Evolutionary conservation across 2,797 vertebrate species (phyloP), one percentile per base, ranked within the genome.

Genomic region (Lagocephalus sceleratus): DNA sequence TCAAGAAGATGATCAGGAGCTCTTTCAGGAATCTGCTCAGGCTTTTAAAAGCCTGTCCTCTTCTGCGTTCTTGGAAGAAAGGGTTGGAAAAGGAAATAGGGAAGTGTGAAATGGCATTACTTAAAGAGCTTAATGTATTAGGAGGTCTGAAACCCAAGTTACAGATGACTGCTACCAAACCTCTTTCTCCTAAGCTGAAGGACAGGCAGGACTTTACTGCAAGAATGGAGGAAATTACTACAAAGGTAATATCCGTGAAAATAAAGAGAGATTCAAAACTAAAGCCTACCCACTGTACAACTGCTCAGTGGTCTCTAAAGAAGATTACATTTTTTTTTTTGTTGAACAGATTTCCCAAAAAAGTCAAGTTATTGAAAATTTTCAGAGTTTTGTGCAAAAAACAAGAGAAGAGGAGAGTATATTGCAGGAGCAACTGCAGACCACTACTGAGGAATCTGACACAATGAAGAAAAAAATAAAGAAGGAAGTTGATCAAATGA

Each of bases 1-100:
- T 88, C 0, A 60, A 69, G 22, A 65, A 56, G 22, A 83, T 73
- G 46, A 10, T 93, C 56, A 80, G 79, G 57, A 80, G 76, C 38
- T 93, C 42, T 20, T 44, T 44, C 41, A 88, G 70, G 70, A 73
- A 90, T 59, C 32, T 90, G 29, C 61, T 97, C 53, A 88, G 92
- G 23, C 59, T 87, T 20, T 57, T 92, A 38, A 65, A 67, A 53
- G 29, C n/a, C 0, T 56, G 67, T 19, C 17, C 42, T 20, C n/a
- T 19, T 20, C 10, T 20, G 10, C 7, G 20, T 19, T 44, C 42
- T 20, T 44, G 42, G 42, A 44, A 44, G 19, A 19, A 6, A 10
- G 42, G 20, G 19, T 39, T 20, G 0, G 20, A 6, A 20, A 22
- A 65, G 5, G 48, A 83, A 20, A 3, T 6, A 26, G 74, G 51